phyloP scores from a whole-genome alignment of 2,113 vertebrate species.

The Numida meleagris region DNA sequence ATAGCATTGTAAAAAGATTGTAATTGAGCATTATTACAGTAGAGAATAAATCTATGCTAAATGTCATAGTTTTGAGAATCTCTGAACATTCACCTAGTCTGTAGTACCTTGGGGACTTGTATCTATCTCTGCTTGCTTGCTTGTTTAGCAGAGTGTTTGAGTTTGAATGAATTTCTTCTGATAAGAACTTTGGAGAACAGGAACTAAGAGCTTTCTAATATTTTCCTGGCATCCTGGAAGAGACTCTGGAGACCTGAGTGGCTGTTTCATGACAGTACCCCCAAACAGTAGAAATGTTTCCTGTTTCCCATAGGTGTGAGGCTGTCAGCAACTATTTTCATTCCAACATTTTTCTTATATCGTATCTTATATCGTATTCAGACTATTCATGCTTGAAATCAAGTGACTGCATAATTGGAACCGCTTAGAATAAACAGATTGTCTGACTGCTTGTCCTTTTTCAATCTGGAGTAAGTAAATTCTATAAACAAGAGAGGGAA shows the following conservation, averaged over 20 bases:
- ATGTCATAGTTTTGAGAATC: background rate
- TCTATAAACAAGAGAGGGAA: background rate
- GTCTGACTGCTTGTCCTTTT: background rate
- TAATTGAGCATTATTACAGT: background rate
- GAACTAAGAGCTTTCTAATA: background rate
- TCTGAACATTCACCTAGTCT: background rate
- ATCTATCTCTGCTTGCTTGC: background rate
- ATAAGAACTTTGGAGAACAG: slow-evolving; percentile 11
- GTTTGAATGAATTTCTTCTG: background rate
- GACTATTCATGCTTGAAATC: background rate
- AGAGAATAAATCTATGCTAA: background rate
- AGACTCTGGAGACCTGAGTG: background rate
- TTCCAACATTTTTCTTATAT: slow-evolving; percentile 11
- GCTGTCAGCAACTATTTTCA: slow-evolving; percentile 36
- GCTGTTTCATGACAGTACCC: slow-evolving; percentile 4
- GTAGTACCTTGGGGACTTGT: slow-evolving; percentile 1
- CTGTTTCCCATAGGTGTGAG: slow-evolving; percentile 26
- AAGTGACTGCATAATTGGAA: slow-evolving; percentile 37
- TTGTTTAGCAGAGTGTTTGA: slow-evolving; percentile 19
- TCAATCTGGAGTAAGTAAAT: background rate
- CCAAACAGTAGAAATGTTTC: background rate
- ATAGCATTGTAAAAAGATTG: background rate
- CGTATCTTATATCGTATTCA: slow-evolving; percentile 1
- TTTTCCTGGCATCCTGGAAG: slow-evolving; percentile 34
- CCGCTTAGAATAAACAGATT: slow-evolving; percentile 38